Base-by-base conservation (phyloP, 2,113 vertebrate species). In the Apistogramma diplotaenia region DNA sequence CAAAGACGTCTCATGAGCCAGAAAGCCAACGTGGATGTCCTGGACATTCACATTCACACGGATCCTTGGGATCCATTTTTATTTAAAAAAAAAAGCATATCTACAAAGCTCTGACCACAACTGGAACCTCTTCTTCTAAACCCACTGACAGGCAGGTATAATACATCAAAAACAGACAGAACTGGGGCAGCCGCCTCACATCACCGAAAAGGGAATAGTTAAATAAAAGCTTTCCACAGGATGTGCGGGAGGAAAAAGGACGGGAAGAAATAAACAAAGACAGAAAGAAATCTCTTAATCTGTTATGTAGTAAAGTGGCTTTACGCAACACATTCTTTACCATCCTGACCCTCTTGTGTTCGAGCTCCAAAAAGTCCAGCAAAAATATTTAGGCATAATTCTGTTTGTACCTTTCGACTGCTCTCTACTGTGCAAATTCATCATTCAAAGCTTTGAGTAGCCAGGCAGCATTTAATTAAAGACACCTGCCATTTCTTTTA, bases 401-500 rank as follows among this genome's bases (percentile, higher is more conserved):
- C 19, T 53, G 74, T 53, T 79, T 49, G 80, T 93, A 86, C 83
- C 90, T 72, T 73, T 84, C 46, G 78, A 33, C 76, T 76, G 65
- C 51, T 74, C 33, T 43, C 62, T 16, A 71, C 58, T 92, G 94
- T 94, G 93, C 93, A 93, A 93, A 89, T 78, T 89, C 76, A 84
- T 72, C 12, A 33, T 73, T 85, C 80, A 79, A 85, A 87, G 92
- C 74, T 82, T 85, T 81, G 61, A 71, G 74, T 61, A 82, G 58
- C 58, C 43, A 25, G 9, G 60, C 7, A 40, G 78, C 37, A n/a
- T n/a, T n/a, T 65, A 12, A 54, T 46, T 73, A 75, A 51, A 67
- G 67, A 84, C 71, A 76, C 60, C 72, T 72, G 74, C 29, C 76
- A 0, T 72, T 87, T n/a, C 55, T 71, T 76, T 77, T 40, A 81